A percentile compares a stretch with the other conserved stretches of the same genome.
Conservation (phyloP, 2,113 vertebrate genomes). For the Podilymbus podiceps region DNA sequence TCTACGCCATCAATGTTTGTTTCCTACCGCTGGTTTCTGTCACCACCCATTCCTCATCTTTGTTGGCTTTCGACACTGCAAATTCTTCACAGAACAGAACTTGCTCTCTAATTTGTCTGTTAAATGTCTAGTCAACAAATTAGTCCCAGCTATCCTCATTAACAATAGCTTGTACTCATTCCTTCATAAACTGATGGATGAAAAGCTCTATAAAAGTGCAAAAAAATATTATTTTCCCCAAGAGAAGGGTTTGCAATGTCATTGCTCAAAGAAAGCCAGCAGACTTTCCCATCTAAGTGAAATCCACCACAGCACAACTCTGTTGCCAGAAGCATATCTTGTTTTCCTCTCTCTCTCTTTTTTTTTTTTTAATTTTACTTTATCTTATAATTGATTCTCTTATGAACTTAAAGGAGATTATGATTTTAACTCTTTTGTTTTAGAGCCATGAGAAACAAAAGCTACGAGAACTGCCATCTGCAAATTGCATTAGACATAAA, state of each 20-base stretch:
- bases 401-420: slow-evolving; percentile 50
- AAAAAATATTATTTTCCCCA: slow-evolving; percentile 16
- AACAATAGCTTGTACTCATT: slow-evolving; percentile 39
- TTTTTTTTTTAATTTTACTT: neutral
- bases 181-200: slow-evolving; percentile 45
- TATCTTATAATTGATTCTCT: slow-evolving; percentile 25
- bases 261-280: slow-evolving; percentile 36
- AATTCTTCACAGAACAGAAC: slow-evolving; percentile 18
- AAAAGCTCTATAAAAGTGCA: slow-evolving; percentile 28
- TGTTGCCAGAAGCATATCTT: neutral
- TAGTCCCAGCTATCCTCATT: slow-evolving; percentile 43
- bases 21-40: slow-evolving; percentile 3
- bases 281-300: slow-evolving; percentile 23
- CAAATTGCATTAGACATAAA: slow-evolving; percentile 40
- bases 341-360: neutral
- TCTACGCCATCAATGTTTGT: neutral
- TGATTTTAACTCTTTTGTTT: slow-evolving; percentile 44
- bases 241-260: slow-evolving; percentile 37
- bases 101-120: slow-evolving; percentile 39
- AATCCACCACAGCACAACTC: neutral
- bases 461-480: neutral
- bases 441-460: neutral
- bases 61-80: neutral
- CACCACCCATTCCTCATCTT: slow-evolving; percentile 42
- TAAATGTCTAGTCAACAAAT: slow-evolving; percentile 37